Conservation (phyloP, 2,888 invertebrate species). For the Zootermopsis nevadensis region DNA sequence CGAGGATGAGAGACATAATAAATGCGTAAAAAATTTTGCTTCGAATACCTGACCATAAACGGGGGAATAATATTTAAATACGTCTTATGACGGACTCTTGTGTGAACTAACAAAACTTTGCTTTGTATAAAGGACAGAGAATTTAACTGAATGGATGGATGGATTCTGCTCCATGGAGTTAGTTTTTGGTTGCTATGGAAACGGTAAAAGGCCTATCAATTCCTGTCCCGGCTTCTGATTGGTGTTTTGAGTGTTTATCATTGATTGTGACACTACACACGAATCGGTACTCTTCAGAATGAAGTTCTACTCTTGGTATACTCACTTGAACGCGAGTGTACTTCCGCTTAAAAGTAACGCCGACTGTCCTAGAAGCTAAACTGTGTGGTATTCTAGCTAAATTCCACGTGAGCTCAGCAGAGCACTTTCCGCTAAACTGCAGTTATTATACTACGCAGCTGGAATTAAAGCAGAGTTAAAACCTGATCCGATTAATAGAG, state of each 20-base stretch:
- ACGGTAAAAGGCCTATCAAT: no score
- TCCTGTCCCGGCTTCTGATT: no score
- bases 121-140: no score
- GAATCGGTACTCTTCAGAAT: neutral
- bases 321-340: neutral
- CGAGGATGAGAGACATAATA: no score
- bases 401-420: slow-evolving; percentile 7
- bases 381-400: neutral
- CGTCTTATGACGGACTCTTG: no score
- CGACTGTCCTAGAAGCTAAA: slow-evolving; percentile 3
- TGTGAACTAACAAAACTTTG: no score
- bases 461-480: slow-evolving; percentile 39
- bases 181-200: no score
- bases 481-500: slow-evolving; percentile 43
- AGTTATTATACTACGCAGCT: slow-evolving; percentile 43
- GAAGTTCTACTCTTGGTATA: neutral
- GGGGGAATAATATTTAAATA: no score
- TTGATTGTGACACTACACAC: neutral
- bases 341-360: slow-evolving; percentile 1
- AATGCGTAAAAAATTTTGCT: no score
- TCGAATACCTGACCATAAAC: no score
- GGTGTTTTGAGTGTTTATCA: neutral
- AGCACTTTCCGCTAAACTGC: slow-evolving; percentile 44
- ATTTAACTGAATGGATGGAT: no score
- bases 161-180: no score